Conservation (phyloP, 2,888 invertebrate species). For the Pammene fasciana region DNA sequence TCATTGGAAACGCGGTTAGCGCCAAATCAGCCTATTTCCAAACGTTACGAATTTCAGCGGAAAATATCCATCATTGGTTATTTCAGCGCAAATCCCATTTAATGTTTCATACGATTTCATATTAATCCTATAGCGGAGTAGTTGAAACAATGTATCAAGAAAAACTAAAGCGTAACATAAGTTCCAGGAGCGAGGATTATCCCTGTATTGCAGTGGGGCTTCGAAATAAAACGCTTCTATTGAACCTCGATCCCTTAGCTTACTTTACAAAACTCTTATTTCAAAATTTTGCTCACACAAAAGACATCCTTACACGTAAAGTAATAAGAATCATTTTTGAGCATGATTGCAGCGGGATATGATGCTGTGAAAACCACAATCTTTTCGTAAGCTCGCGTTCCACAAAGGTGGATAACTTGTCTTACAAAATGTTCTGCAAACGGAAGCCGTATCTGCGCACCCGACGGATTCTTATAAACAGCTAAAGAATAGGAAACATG, state of each 20-base stretch:
- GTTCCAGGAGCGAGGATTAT: slow-evolving; percentile 38
- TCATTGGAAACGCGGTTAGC: background rate
- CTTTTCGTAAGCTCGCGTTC: slow-evolving; percentile 18
- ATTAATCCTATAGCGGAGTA: slow-evolving; percentile 15
- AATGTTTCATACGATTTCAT: slow-evolving; percentile 24
- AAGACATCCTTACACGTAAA: background rate
- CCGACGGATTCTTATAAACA: slow-evolving; percentile 38
- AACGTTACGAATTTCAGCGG: slow-evolving; percentile 9
- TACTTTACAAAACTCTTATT: background rate
- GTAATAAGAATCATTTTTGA: background rate
- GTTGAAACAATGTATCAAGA: slow-evolving; percentile 31
- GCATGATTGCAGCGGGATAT: background rate
- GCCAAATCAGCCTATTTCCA: background rate
- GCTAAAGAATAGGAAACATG: slow-evolving; percentile 33
- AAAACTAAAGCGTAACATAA: slow-evolving; percentile 31
- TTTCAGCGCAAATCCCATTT: slow-evolving; percentile 21
- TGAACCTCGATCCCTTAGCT: slow-evolving; percentile 21
- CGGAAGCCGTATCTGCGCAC: slow-evolving; percentile 31
- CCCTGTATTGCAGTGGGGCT: slow-evolving; percentile 34
- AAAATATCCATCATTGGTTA: slow-evolving; percentile 6
- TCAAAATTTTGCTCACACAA: background rate
- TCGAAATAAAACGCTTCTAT: slow-evolving; percentile 39
- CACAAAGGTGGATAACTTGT: slow-evolving; percentile 41
- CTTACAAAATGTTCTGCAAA: slow-evolving; percentile 34
- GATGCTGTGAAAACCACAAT: background rate